These are phyloP conservation scores for Drosophila sproati DNA, from an alignment of 1,140 invertebrate genomes.

Conservation along the genomic window DNA sequence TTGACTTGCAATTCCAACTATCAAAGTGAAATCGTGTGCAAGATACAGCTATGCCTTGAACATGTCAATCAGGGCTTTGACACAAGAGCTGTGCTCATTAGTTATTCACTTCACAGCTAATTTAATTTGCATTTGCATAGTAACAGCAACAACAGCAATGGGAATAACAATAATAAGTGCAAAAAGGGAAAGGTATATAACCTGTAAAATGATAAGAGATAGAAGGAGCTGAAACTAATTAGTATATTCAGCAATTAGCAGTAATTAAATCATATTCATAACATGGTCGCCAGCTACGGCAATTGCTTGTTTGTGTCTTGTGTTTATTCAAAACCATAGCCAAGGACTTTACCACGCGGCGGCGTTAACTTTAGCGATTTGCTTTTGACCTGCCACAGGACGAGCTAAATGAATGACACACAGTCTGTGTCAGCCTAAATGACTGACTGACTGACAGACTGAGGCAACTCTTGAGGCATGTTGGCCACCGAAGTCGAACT, in stretches of 20 bases:
- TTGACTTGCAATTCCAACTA: conserved; percentile 1
- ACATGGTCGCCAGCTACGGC: conserved; percentile 33
- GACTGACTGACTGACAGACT: conserved; percentile 2
- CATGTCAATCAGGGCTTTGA: conserved; percentile 8
- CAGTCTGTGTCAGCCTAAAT: conserved; percentile 12
- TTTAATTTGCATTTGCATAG: conserved; percentile 35
- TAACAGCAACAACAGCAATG: not conserved
- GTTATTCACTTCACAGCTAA: conserved; percentile 46
- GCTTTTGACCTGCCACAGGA: conserved; percentile 70
- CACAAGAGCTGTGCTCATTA: conserved; percentile 23
- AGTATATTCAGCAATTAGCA: conserved; percentile 64
- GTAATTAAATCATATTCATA: conserved; percentile 79
- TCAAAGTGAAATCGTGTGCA: conserved; percentile 1
- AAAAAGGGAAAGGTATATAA: not conserved
- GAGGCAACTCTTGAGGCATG: conserved; percentile 25
- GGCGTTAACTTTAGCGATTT: conserved; percentile 71
- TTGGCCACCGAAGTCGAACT: not conserved
- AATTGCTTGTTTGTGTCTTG: conserved; percentile 10
- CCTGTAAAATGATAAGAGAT: not conserved
- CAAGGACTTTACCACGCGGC: conserved; percentile 69
- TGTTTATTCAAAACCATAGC: conserved; percentile 63
- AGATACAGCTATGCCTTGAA: not conserved
- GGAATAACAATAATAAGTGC: not conserved
- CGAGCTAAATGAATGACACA: conserved; percentile 64
- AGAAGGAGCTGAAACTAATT: conserved; percentile 56